A percentile compares a stretch with the other conserved stretches of the same genome.
phyloP scores from a whole-genome alignment of 30 jellyfish, hydroid and myxozoan species.

The Chironex yamaguchii region DNA sequence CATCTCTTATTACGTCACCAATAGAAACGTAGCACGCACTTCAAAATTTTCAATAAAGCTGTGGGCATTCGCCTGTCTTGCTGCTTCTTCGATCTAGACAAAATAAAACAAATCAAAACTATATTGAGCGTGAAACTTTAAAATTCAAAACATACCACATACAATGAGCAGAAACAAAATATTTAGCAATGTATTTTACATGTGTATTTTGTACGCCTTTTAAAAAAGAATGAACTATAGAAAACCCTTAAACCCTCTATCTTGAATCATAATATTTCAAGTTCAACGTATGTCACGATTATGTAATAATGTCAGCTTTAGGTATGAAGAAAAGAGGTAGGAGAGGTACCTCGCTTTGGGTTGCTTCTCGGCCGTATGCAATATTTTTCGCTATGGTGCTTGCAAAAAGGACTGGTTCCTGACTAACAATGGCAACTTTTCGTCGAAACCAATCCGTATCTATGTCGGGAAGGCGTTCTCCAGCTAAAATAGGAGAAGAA shows the following conservation, averaged over 20 bases:
- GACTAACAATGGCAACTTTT: constrained; percentile 90
- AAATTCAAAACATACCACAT: too few species aligned
- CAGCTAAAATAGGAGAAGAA: constrained; percentile 22
- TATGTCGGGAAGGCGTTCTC: constrained; percentile 45
- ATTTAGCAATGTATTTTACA: too few species aligned
- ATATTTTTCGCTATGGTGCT: constrained; percentile 89
- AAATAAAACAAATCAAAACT: too few species aligned
- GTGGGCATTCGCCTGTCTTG: constrained; percentile 96
- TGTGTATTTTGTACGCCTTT: too few species aligned
- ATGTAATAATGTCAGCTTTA: too few species aligned
- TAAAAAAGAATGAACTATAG: too few species aligned
- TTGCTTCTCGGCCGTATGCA: constrained; percentile 96
- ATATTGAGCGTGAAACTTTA: too few species aligned
- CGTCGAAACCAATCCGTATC: constrained; percentile 85
- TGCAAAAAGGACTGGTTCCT: constrained; percentile 94
- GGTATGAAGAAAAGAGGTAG: not conserved
- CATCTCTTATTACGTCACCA: too few species aligned
- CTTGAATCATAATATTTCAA: too few species aligned
- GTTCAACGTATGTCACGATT: too few species aligned
- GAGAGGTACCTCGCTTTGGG: constrained; percentile 79
- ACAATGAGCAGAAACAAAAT: too few species aligned
- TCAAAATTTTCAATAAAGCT: constrained; percentile 78
- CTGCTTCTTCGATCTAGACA: constrained; percentile 87
- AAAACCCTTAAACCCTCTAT: too few species aligned
- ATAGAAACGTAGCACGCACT: constrained; percentile 60